Evolutionary conservation across 2,888 invertebrate genomes (phyloP).

Genomic region (Eugnorisma glareosa): DNA sequence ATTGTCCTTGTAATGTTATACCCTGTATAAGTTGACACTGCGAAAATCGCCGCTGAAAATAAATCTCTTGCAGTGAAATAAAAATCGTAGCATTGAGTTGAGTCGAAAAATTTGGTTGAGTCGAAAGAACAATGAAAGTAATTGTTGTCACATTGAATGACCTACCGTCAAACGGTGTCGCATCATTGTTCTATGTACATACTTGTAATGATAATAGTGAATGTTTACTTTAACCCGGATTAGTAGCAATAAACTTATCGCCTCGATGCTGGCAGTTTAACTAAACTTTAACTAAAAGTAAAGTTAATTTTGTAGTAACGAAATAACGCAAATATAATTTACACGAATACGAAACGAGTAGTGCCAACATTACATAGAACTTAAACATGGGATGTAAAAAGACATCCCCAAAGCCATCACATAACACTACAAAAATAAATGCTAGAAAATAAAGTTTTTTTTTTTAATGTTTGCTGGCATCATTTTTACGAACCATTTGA

Average conservation of each 20-base stretch:
- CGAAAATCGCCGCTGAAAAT: background rate
- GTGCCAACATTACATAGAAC: background rate
- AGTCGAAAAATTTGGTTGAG: background rate
- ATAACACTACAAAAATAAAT: too few relatives aligned
- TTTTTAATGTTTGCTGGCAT: too few relatives aligned
- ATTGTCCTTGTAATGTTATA: background rate
- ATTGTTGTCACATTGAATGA: conserved; percentile 5
- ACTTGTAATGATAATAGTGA: background rate
- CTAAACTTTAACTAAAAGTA: too few relatives aligned
- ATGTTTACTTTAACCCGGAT: background rate
- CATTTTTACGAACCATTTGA: too few relatives aligned
- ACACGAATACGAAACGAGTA: background rate
- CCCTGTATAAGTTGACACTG: background rate
- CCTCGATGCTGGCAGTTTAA: background rate
- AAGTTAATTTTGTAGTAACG: too few relatives aligned
- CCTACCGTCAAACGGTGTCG: background rate
- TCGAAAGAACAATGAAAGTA: background rate
- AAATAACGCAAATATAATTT: background rate
- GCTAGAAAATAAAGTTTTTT: too few relatives aligned
- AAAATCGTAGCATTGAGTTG: conserved; percentile 52
- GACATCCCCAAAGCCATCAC: too few relatives aligned
- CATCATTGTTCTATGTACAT: conserved; percentile 2
- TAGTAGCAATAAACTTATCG: background rate
- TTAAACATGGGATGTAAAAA: background rate
- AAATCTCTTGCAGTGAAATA: too few relatives aligned